Base-by-base conservation (phyloP, 1,140 invertebrate genomes). In the Drosophila willistoni region DNA sequence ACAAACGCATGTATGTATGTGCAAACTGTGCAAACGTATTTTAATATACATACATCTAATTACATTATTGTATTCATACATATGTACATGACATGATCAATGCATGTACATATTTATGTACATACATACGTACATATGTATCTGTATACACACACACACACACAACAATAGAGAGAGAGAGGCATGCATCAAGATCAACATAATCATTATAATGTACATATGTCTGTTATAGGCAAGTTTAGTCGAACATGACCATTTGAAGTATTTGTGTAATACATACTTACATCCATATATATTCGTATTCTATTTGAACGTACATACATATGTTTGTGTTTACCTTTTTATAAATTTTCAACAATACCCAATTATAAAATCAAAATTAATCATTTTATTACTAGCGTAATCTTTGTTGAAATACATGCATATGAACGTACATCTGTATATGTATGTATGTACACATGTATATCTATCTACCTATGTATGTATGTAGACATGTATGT, bases 231-330 rank as follows among this genome's bases (percentile, higher is more conserved):
- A 51, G 44, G 44, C 44, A 51, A 19, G 44, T 51, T 51, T 51
- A 51, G 44, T 51, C 44, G 19, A 51, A 51, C 17, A 51, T 51
- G 44, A 51, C 44, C 44, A 51, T 51, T 51, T 51, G 44, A 51
- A 51, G 44, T 51, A 51, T 51, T 22, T 51, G 7, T 51, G 17
- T 22, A 22, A 51, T 51, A 51, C 7, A 51, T 51, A 22, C n/a
- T 10, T 51, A 51, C 19, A 22, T 51, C 3, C 17, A 51, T 22
- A 12, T 51, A 51, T 22, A 9, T 51, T 12, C 17, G 10, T 22
- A 22, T 51, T 22, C 9, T 39, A 12, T 39, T 39, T 13, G 12
- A 39, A 39, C 4, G 36, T 39, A 25, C 22, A 22, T 22, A 39
- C 36, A 39, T 12, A 39, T 39, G 36, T 39, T 39, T 39, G 36